Percentiles rank a stretch among this genome's conserved stretches.
Evolutionary conservation across 35 echinoderm and acorn worm species (phyloP).

Genomic region (Ophioderma brevispina): DNA sequence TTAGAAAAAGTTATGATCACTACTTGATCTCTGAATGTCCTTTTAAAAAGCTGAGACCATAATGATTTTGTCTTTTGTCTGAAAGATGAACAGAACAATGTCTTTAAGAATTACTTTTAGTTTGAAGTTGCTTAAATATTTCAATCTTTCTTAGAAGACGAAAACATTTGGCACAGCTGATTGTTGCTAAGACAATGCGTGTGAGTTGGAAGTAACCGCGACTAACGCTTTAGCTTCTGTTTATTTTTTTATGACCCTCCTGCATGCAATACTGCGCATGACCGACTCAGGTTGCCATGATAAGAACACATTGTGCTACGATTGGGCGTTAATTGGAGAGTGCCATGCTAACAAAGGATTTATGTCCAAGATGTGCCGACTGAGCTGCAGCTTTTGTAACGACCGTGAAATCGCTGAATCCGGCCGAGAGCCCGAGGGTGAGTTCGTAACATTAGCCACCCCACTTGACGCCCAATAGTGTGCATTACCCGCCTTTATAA

Average conservation of each 20-base stretch:
- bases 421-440: neutral
- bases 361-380: slow-evolving; percentile 28
- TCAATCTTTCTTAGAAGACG: no score
- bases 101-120: no score
- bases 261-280: neutral
- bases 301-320: slow-evolving; percentile 52
- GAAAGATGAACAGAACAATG: no score
- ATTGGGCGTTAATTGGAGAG: slow-evolving; percentile 45
- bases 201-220: neutral
- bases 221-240: neutral
- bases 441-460: neutral
- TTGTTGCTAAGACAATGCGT: neutral
- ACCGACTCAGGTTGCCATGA: slow-evolving; percentile 12
- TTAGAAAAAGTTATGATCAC: no score
- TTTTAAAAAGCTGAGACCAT: no score
- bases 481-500: neutral
- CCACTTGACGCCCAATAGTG: neutral
- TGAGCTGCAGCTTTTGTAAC: slow-evolving; percentile 13
- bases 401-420: neutral
- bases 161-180: no score
- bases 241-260: neutral
- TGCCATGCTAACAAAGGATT: slow-evolving; percentile 25
- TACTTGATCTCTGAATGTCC: no score
- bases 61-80: no score
- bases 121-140: no score